These are phyloP conservation scores for Channa striata DNA, from an alignment of 2,797 vertebrate genomes.

Conservation along the genomic window DNA sequence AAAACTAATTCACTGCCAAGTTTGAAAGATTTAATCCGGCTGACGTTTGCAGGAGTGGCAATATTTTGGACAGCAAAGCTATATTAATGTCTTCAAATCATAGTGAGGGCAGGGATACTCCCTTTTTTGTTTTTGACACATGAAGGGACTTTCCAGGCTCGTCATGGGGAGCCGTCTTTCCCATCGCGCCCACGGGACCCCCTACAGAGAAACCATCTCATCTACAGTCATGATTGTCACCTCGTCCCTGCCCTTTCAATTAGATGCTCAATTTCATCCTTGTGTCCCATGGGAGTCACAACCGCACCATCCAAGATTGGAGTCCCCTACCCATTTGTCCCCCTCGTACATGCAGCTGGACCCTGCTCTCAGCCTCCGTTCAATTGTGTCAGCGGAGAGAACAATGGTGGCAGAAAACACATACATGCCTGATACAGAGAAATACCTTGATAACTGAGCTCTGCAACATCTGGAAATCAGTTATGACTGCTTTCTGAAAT, in stretches of 20 bases:
- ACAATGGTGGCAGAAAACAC: constrained; percentile 59
- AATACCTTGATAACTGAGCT: constrained; percentile 26
- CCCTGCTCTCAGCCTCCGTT: constrained; percentile 38
- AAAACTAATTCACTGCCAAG: constrained; percentile 13
- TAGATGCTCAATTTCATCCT: constrained; percentile 86
- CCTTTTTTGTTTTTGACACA: constrained; percentile 57
- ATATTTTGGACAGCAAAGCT: constrained; percentile 36
- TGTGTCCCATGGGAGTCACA: constrained; percentile 77
- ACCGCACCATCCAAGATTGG: constrained; percentile 79
- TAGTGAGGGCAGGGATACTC: constrained; percentile 3
- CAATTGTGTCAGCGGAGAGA: constrained; percentile 43
- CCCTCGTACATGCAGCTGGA: constrained; percentile 45
- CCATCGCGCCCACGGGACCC: constrained; percentile 56
- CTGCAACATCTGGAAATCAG: background rate
- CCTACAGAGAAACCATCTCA: constrained; percentile 73
- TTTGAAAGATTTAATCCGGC: constrained; percentile 14
- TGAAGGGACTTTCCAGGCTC: constrained; percentile 61
- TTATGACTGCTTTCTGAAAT: constrained; percentile 4
- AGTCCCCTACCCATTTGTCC: constrained; percentile 60
- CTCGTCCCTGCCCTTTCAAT: constrained; percentile 84
- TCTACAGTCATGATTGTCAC: constrained; percentile 85
- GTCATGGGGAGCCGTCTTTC: constrained; percentile 57
- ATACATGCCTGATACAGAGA: constrained; percentile 26
- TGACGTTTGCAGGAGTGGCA: constrained; percentile 32
- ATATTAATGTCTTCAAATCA: constrained; percentile 51